Evolutionary conservation across 1,140 invertebrate species (phyloP), one percentile per base, ranked within the genome.

Genomic region (Bemisia tabaci): DNA sequence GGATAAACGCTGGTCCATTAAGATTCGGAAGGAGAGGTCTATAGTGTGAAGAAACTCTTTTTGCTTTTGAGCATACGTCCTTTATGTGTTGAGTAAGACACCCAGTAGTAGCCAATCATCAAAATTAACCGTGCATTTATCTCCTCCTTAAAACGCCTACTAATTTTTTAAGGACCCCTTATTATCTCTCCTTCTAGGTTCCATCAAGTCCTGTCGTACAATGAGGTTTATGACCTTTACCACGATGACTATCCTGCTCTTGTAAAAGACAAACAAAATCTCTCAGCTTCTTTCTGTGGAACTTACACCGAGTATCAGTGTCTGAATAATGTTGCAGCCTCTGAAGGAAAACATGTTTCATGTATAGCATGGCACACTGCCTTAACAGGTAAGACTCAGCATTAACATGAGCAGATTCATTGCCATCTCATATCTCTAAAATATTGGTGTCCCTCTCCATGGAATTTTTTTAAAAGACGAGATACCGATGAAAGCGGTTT

Each of bases 301-400:
- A 73, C 73, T 12, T 84, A 84, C 73, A 75, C 79, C 62, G 84
- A 86, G 71, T 83, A 82, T 70, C 78, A 83, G 69, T 83, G 81
- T 70, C 86, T 86, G 71, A 81, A 81, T 59, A 82, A 86, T 71
- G 80, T 83, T 21, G 81, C 80, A 72, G 76, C 80, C 21, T 80
- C 76, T 59, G 81, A 80, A 73, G 79, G 82, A 66, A 85, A 84
- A 74, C 83, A 82, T 71, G 83, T 90, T 63, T 82, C 83, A n/a
- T 79, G 81, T 70, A 78, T 82, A 11, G 78, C 79, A 60, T 90
- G 87, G 85, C 87, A 89, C 78, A 85, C 84, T 1, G 80, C 82
- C 71, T 82, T 82, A 77, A 81, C 83, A 1, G 72, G 72, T 72
- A 60, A 25, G n/a, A 12, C 5, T 48, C 33, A 5, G 33, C n/a